Conservation (phyloP, 2,797 vertebrate genomes). For the Columba guinea region DNA sequence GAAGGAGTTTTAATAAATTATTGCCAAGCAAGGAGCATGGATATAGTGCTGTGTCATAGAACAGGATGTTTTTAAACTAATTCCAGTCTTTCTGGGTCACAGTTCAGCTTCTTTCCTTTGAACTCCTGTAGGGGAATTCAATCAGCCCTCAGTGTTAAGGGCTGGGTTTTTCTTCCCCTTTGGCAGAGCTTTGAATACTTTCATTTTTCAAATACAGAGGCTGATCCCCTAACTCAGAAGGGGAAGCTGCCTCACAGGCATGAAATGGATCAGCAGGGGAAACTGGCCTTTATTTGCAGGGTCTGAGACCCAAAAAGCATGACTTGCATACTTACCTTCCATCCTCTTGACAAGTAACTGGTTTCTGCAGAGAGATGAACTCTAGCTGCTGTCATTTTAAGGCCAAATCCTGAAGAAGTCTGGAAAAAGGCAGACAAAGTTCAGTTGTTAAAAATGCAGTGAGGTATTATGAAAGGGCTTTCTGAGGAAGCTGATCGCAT, state of each 20-base stretch:
- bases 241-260: background rate
- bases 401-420: background rate
- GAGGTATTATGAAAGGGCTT: background rate
- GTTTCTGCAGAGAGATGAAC: background rate
- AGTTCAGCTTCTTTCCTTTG: constrained; percentile 27
- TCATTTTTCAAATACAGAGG: constrained; percentile 52
- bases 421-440: background rate
- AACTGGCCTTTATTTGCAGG: background rate
- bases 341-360: background rate
- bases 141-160: background rate
- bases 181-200: background rate
- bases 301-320: background rate
- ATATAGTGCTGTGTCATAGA: background rate
- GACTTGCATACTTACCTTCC: background rate
- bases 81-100: constrained; percentile 21
- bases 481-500: background rate
- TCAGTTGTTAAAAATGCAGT: background rate
- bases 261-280: background rate
- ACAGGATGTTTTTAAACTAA: constrained; percentile 1
- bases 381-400: background rate
- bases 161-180: background rate
- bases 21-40: background rate
- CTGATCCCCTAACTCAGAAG: background rate
- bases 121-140: constrained; percentile 7
- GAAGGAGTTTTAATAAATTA: constrained; percentile 3